Evolutionary conservation across 2,113 vertebrate genomes (phyloP).

Genomic region (Campylomormyrus tamandua): DNA sequence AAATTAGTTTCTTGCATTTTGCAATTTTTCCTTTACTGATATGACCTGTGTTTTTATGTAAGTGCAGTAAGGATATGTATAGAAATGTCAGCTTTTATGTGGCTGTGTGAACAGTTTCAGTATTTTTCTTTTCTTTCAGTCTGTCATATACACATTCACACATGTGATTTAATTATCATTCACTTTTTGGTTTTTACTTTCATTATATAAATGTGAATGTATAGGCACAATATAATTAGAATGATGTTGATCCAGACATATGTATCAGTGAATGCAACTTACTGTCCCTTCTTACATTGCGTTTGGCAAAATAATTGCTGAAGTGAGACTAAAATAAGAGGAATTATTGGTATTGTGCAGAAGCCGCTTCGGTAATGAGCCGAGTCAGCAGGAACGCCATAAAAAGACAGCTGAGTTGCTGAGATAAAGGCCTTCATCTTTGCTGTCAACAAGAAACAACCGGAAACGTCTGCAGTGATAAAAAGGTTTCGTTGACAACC

Average conservation of each 20-base stretch:
- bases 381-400: neutral
- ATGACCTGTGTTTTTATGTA: neutral
- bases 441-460: neutral
- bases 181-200: neutral
- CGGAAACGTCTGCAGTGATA: neutral
- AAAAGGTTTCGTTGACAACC: neutral
- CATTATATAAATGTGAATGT: neutral
- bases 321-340: neutral
- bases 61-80: neutral
- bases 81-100: neutral
- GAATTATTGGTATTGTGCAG: neutral
- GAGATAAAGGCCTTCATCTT: slow-evolving; percentile 6
- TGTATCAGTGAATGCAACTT: neutral
- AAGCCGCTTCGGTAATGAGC: neutral
- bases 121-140: neutral
- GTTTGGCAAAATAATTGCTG: neutral
- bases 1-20: neutral
- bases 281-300: neutral
- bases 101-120: neutral
- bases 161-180: neutral
- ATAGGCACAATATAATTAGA: neutral
- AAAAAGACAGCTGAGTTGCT: neutral
- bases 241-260: neutral
- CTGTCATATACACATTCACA: neutral
- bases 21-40: neutral